Base-by-base conservation (phyloP, 2,888 invertebrate genomes). In the Troides helena region DNA sequence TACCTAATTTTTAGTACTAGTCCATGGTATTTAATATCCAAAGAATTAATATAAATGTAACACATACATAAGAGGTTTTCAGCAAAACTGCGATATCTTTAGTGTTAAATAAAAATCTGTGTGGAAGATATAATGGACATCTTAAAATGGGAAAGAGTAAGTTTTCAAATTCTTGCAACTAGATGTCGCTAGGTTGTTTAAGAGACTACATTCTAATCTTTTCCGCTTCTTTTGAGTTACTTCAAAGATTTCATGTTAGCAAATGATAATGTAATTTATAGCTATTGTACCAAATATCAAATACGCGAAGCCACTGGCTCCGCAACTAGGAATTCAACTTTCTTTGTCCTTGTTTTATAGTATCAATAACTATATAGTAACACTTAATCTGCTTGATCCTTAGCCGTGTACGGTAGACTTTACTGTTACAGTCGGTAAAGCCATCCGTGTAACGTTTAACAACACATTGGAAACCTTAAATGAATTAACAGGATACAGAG, bases 401-500 rank as follows among this genome's bases (percentile, higher is more conserved):
- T 8, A 23, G 23, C 57, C 23, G 10, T 14, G n/a, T 23, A 12
- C 23, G 23, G 12, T 58, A 25, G 23, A 58, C 21, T 58, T 58
- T 58, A 58, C 23, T 12, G n/a, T 18, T 53, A 10, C n/a, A 53
- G 18, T n/a, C n/a, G n/a, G 8, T 58, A 58, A 46, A 58, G 57
- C 23, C 57, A n/a, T 57, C 23, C 23, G 21, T 12, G 23, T 23
- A 58, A 58, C 18, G 17, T 60, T 60, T 36, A 60, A 60, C 60
- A 60, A 60, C 36, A 25, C 36, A 36, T 60, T 14, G 17, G 25
- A 61, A 67, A 62, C 50, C 23, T 53, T 58, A 58, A 58, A 58
- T 67, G 58, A 58, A 68, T 68, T 68, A 57, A 59, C 62, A 46
- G 57, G 50, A 57, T 62, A 25, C 25, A 57, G 25, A 58, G 50